Conservation (phyloP, 1,140 invertebrate genomes). For the Maniola jurtina region DNA sequence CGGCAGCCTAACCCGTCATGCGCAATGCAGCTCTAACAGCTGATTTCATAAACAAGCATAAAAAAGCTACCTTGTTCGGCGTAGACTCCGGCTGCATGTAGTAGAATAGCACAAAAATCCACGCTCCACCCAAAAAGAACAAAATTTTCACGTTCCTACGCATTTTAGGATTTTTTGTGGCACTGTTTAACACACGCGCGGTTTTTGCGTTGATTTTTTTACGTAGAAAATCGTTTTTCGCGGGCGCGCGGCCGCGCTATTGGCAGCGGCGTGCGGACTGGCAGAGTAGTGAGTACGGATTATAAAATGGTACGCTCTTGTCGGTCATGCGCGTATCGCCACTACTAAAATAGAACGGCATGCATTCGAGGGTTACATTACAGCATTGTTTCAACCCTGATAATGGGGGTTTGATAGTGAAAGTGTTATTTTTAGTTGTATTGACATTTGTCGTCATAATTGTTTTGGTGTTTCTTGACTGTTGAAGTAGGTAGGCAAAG, state of each 20-base stretch:
- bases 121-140: constrained; percentile 58
- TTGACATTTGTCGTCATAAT: too few relatives aligned
- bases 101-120: constrained; percentile 70
- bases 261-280: constrained; percentile 59
- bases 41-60: constrained; percentile 54
- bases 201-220: constrained; percentile 26
- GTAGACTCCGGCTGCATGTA: constrained; percentile 65
- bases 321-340: constrained; percentile 66
- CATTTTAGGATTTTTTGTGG: constrained; percentile 47
- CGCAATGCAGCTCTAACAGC: constrained; percentile 58
- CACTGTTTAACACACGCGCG: constrained; percentile 33
- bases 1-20: constrained; percentile 37
- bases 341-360: constrained; percentile 49
- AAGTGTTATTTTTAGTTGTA: neutral
- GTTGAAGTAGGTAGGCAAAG: too few relatives aligned
- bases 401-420: constrained; percentile 15
- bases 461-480: too few relatives aligned
- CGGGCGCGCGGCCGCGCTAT: constrained; percentile 67
- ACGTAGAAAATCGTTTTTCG: constrained; percentile 31
- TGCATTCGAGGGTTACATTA: constrained; percentile 9
- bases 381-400: constrained; percentile 24
- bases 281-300: constrained; percentile 30
- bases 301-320: constrained; percentile 34
- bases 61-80: constrained; percentile 54
- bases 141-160: constrained; percentile 68